These are phyloP conservation scores for Neelides folsomi DNA, from an alignment of 2,888 invertebrate genomes.

Conservation along the genomic window DNA sequence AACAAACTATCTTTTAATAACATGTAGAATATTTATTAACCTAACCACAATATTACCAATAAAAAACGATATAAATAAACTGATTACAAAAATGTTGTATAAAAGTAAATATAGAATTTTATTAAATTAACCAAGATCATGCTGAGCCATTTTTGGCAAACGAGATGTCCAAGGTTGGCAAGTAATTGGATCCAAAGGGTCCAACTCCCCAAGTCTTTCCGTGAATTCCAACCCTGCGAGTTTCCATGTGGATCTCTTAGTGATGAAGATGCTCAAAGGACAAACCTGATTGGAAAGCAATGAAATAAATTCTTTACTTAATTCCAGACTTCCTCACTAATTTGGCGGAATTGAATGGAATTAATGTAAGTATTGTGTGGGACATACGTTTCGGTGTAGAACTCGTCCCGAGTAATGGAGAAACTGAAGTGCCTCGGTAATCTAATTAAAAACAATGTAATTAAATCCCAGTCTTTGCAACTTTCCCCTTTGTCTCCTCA, in stretches of 20 bases:
- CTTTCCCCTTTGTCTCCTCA: too few relatives aligned
- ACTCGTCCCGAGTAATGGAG: conserved; percentile 76
- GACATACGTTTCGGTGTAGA: conserved; percentile 66
- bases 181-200: conserved; percentile 55
- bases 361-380: too few relatives aligned
- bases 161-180: conserved; percentile 84
- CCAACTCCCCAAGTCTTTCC: conserved; percentile 35
- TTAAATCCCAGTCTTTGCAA: too few relatives aligned
- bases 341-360: too few relatives aligned
- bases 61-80: too few relatives aligned
- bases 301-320: too few relatives aligned
- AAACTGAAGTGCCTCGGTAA: conserved; percentile 84
- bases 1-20: too few relatives aligned
- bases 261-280: conserved; percentile 80
- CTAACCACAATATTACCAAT: too few relatives aligned
- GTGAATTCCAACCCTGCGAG: conserved; percentile 82
- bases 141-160: conserved; percentile 81
- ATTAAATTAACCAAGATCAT: conserved; percentile 71
- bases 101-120: too few relatives aligned
- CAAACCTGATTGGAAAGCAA: conserved; percentile 44
- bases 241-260: conserved; percentile 90
- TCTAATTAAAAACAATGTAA: conserved; percentile 45
- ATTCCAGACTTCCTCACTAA: too few relatives aligned
- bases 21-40: too few relatives aligned
- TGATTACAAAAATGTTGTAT: too few relatives aligned